These are phyloP conservation scores for Zaprionus camerounensis DNA, from an alignment of 1,140 invertebrate species.

Conservation along the genomic window DNA sequence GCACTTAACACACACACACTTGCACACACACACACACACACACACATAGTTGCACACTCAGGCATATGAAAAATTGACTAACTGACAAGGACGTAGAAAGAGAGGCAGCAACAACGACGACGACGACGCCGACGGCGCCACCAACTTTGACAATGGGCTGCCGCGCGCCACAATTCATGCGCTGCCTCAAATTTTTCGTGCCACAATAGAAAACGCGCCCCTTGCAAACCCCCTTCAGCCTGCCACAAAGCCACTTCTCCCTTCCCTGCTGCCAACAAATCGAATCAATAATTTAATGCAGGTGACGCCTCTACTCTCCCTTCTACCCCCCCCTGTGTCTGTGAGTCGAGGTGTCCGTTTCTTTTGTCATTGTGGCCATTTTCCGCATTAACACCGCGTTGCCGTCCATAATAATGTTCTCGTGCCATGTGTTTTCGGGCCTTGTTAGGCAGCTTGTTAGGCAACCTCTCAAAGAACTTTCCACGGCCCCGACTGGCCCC, in stretches of 20 bases:
- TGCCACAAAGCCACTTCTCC: background rate
- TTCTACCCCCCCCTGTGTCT: background rate
- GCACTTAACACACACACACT: slow-evolving; percentile 37
- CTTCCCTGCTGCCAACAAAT: slow-evolving; percentile 31
- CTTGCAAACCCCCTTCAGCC: slow-evolving; percentile 5
- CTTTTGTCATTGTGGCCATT: slow-evolving; percentile 69
- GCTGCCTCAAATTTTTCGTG: slow-evolving; percentile 62
- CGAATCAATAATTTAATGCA: slow-evolving; percentile 83
- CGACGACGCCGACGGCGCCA: slow-evolving; percentile 22
- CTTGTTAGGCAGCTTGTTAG: slow-evolving; percentile 70
- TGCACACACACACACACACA: slow-evolving; percentile 1
- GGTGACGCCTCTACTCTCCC: slow-evolving; percentile 34
- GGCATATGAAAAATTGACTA: slow-evolving; percentile 59
- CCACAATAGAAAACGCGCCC: slow-evolving; percentile 75
- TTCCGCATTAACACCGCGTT: slow-evolving; percentile 56
- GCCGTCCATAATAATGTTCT: slow-evolving; percentile 69
- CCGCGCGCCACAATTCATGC: slow-evolving; percentile 57
- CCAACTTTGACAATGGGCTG: slow-evolving; percentile 67
- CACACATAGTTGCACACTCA: slow-evolving; percentile 1
- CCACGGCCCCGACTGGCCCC: background rate
- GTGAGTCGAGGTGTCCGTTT: slow-evolving; percentile 29
- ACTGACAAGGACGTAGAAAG: slow-evolving; percentile 30
- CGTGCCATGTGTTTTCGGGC: slow-evolving; percentile 34
- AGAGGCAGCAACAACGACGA: slow-evolving; percentile 1
- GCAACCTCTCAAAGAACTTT: slow-evolving; percentile 12